Evolutionary conservation across 2,888 invertebrate genomes (phyloP).

Genomic region (Philaethria dido): DNA sequence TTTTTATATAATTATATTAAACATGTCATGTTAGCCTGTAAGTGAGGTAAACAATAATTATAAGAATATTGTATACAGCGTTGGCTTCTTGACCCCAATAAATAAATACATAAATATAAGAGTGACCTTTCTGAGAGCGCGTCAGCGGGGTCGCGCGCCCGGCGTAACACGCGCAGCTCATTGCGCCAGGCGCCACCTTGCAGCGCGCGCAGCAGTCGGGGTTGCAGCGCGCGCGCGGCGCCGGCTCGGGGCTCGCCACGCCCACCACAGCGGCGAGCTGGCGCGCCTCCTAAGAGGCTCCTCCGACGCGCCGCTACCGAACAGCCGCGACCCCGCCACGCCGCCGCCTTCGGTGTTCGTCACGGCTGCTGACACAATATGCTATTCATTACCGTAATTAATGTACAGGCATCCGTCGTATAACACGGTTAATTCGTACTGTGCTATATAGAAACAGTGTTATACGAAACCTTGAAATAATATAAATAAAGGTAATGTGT

Average conservation of each 20-base stretch:
- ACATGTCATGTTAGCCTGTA: too few relatives aligned
- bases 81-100: too few relatives aligned
- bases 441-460: too few relatives aligned
- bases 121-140: constrained; percentile 57
- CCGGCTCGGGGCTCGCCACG: constrained; percentile 56
- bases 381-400: too few relatives aligned
- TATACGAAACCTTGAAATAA: too few relatives aligned
- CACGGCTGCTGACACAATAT: neutral
- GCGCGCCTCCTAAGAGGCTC: constrained; percentile 60
- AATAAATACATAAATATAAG: too few relatives aligned
- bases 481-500: too few relatives aligned
- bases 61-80: too few relatives aligned
- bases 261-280: constrained; percentile 72
- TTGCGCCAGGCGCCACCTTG: constrained; percentile 64
- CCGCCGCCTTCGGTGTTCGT: constrained; percentile 35
- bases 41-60: too few relatives aligned
- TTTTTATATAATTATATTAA: too few relatives aligned
- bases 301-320: constrained; percentile 46
- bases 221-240: constrained; percentile 60
- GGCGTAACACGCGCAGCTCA: constrained; percentile 61
- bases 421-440: too few relatives aligned
- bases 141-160: constrained; percentile 54
- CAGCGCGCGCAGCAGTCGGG: constrained; percentile 65
- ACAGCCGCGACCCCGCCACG: constrained; percentile 40
- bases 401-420: too few relatives aligned